Evolutionary conservation across 2,888 invertebrate genomes (phyloP), one percentile per base, ranked within the genome.

Genomic region (Cheilosia vulpina): DNA sequence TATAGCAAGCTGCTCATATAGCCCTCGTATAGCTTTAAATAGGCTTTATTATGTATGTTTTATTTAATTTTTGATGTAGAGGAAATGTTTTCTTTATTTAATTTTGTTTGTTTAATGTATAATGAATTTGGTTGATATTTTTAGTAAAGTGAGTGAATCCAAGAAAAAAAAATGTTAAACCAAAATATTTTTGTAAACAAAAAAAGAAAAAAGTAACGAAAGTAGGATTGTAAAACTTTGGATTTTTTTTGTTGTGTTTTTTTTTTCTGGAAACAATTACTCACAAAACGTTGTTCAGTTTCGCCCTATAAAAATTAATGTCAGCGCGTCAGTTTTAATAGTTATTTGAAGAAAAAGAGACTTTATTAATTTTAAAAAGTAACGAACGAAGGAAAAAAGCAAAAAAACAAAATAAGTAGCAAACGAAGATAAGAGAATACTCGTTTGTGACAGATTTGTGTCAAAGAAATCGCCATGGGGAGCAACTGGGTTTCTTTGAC

Each of bases 281-380:
- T 92, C 92, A 92, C 92, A 92, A 92, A 92, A 92, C 90, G 90
- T 91, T 92, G 92, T 89, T 91, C 92, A 90, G 91, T 91, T 90
- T 91, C 92, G 90, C 92, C 92, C 92, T 92, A 92, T 89, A 89
- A 90, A 91, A 90, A 90, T 91, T 90, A 91, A 91, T 90, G 92
- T 91, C 91, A 91, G 90, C 90, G 90, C 90, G 90, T 90, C 90
- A 89, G 87, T 90, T 90, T 89, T 88, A 82, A 79, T 66, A 83
- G 77, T 87, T 79, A 85, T 69, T 76, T 82, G 53, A 82, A 78
- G 82, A 82, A 73, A 82, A 87, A 81, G 76, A 85, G 71, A 81
- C 81, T 57, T 79, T 55, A 73, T 80, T 69, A 83, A 68, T 69
- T 68, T 66, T 58, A 24, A 69, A 76, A 80, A 57, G 15, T 13